Evolutionary conservation across 53 echinoderm and acorn worm genomes (phyloP), one percentile per base, ranked within the genome.

Genomic region (Holothuria leucospilota): DNA sequence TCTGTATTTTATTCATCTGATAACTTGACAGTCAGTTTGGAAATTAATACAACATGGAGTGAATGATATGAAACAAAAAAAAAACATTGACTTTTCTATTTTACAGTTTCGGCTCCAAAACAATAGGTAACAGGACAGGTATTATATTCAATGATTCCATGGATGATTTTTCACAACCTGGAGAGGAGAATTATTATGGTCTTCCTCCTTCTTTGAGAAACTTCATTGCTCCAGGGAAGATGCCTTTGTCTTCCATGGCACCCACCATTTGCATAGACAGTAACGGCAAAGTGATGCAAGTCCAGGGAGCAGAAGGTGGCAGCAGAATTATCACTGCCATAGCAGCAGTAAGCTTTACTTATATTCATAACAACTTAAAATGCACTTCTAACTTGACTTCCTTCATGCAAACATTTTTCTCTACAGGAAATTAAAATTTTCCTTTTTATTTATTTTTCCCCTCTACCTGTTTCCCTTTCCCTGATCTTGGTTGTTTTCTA

Each of bases 61-160:
- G 34, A 34, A 3, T 34, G 34, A 34, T 34, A 34, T 3, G 3
- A 34, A 34, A 34, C 34, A n/a, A n/a, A n/a, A n/a, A n/a, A 34
- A 2, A 34, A 2, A 34, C 3, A 34, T 3, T 34, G 34, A 34
- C 34, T 34, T 34, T 34, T 34, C 34, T 56, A 0, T 27, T 67
- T 56, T 72, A 0, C 81, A 97, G 98, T 67, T 93, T 95, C 73
- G 98, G 98, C 1, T 95, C 98, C 5, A 97, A 95, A 51, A 88
- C 93, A 0, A 69, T 73, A 2, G 98, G 98, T 2, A 78, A 66
- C n/a, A 85, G 90, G 16, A 97, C 98, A 7, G 98, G 98, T 4
- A 97, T 97, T 60, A 86, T 97, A 68, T 97, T 93, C 93, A 97
- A 97, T 58, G 81, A 97, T 62, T 93, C 93, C 51, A 97, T 97